A percentile compares a stretch with the other conserved stretches of the same genome.
Conservation (phyloP, 1,140 invertebrate species). For the Ditylenchus dipsaci region DNA sequence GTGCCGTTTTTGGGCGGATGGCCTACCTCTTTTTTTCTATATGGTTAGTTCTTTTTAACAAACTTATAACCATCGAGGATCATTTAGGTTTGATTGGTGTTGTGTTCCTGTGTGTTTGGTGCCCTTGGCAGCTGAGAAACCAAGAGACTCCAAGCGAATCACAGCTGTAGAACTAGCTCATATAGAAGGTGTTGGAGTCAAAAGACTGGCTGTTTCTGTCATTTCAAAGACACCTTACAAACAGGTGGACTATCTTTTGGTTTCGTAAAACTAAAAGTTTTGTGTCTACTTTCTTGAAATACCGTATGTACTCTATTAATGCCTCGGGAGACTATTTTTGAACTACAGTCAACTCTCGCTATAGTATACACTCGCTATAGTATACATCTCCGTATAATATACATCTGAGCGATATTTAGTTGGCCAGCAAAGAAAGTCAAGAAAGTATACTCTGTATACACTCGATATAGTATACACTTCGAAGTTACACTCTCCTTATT, state of each 20-base stretch:
- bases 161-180: constrained; percentile 26
- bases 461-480: no score
- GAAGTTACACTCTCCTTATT: no score
- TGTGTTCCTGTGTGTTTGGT: constrained; percentile 18
- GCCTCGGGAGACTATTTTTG: no score
- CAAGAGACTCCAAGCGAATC: constrained; percentile 16
- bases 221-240: constrained; percentile 4
- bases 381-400: no score
- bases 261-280: not conserved
- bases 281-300: no score
- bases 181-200: constrained; percentile 4
- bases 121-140: constrained; percentile 17
- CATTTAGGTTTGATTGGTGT: constrained; percentile 18
- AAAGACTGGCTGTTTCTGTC: not conserved
- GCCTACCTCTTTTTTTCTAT: constrained; percentile 19
- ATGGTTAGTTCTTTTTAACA: constrained; percentile 14
- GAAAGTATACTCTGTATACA: no score
- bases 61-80: no score
- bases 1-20: constrained; percentile 16
- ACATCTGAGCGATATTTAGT: no score
- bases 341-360: no score
- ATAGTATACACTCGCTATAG: no score
- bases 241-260: not conserved
- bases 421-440: no score
- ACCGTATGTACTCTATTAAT: no score